Percentiles rank a stretch among this genome's conserved stretches.
These are phyloP conservation scores for Polyommatus icarus DNA, from an alignment of 2,888 invertebrate species.

Conservation along the genomic window DNA sequence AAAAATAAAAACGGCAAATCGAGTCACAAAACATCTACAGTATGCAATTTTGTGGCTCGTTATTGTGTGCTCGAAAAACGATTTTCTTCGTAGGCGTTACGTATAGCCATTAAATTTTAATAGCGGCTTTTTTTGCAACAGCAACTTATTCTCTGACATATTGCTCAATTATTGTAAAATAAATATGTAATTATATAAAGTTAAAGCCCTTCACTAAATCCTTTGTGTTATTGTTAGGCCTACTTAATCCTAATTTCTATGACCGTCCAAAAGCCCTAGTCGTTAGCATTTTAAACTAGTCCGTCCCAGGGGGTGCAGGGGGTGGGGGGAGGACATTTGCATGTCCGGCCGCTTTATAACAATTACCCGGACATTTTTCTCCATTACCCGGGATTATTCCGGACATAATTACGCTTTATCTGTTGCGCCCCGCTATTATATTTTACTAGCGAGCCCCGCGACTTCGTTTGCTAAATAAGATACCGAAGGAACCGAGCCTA, in stretches of 20 bases:
- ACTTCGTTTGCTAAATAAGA: neutral
- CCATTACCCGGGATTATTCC: constrained; percentile 71
- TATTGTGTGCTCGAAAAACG: no score
- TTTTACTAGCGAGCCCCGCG: neutral
- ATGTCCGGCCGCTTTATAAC: constrained; percentile 75
- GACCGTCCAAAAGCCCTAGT: neutral
- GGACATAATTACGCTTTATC: constrained; percentile 31
- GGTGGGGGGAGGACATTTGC: constrained; percentile 55
- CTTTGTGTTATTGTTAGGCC: no score
- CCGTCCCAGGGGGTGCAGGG: neutral
- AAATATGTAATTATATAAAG: no score
- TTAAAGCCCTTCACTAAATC: no score
- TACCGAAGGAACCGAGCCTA: neutral
- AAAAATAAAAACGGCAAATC: no score
- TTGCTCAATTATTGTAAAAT: no score
- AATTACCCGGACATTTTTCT: constrained; percentile 77
- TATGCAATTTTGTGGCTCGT: no score
- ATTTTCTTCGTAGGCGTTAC: no score
- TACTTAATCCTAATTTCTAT: neutral
- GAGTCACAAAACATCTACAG: no score
- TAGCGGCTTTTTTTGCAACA: no score
- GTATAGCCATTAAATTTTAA: no score
- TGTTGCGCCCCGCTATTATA: constrained; percentile 37
- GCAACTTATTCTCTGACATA: no score
- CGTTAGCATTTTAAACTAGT: constrained; percentile 7